Evolutionary conservation across 23 tunicate species (phyloP).

Genomic region (Botrylloides violaceus): DNA sequence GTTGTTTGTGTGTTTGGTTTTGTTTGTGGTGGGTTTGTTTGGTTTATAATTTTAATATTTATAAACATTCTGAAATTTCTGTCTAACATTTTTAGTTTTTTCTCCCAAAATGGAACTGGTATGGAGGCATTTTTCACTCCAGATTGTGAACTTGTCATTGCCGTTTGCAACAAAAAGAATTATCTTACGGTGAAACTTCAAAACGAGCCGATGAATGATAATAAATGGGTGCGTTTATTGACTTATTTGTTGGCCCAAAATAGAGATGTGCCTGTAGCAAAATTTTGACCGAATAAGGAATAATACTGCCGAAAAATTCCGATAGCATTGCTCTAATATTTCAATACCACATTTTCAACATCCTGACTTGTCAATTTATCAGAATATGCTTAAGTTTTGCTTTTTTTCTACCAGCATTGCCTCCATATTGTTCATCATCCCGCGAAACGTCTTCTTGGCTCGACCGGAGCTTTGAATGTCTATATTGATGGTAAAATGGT

Average conservation of each 20-base stretch:
- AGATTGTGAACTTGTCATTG: constrained; percentile 73
- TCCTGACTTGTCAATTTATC: too few species aligned
- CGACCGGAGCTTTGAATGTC: constrained; percentile 47
- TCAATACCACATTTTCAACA: too few species aligned
- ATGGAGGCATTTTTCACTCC: constrained; percentile 93
- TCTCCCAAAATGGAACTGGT: constrained; percentile 62
- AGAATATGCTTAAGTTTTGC: too few species aligned
- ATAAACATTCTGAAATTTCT: too few species aligned
- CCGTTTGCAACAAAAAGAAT: constrained; percentile 85
- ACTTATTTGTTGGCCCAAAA: neutral
- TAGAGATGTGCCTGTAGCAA: too few species aligned
- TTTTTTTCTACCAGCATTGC: constrained; percentile 50
- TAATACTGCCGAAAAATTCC: too few species aligned
- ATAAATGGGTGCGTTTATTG: constrained; percentile 65
- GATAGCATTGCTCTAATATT: too few species aligned
- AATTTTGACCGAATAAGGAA: too few species aligned
- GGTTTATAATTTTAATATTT: too few species aligned
- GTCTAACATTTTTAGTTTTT: constrained; percentile 76
- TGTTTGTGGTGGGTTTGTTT: too few species aligned
- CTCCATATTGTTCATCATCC: constrained; percentile 75
- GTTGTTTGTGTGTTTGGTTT: too few species aligned
- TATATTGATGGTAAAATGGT: constrained; percentile 46
- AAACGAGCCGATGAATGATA: constrained; percentile 69
- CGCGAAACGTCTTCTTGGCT: constrained; percentile 46
- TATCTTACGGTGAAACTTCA: constrained; percentile 72